Evolutionary conservation across 2,113 vertebrate species (phyloP), one percentile per base, ranked within the genome.

Genomic region (Kryptolebias marmoratus): DNA sequence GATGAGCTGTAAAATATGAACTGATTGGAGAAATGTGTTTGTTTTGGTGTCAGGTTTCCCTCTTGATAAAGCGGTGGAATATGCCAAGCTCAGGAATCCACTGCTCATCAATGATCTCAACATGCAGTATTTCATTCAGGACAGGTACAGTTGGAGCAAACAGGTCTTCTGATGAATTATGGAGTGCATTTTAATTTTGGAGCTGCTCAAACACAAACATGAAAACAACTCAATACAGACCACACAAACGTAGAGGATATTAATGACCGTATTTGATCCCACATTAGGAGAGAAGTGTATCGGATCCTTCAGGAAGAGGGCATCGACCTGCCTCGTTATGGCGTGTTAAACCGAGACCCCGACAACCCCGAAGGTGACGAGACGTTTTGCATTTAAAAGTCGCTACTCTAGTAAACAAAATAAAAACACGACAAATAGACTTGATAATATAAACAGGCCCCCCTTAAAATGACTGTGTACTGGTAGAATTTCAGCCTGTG

Each of bases 71-170:
- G 97, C 97, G 3, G 96, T 98, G 77, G 96, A 96, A 87, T 99
- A 99, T 60, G 95, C 94, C 82, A 96, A 96, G 80, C 94, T 99
- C 68, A 95, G 97, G 92, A 98, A 95, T 54, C 96, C 97, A 0
- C 94, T 99, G 79, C 94, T 98, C 65, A 96, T 99, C 86, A 99
- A 99, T 42, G 97, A 99, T 85, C 95, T 99, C 83, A 95, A 97
- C 75, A 99, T 97, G 97, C 97, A 99, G 88, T 98, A 97, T 93
- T 98, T 95, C 76, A 98, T 98, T 88, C 97, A 98, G 90, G 97
- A 98, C 94, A 96, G 97, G 97, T 98, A 85, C 4, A 32, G 30
- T 42, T 5, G 45, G 12, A 52, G 5, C 60, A 60, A 2, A 15
- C 2, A 11, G 28, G 10, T 42, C 1, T 1, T 8, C 39, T 8